Conservation (phyloP, 2,797 vertebrate genomes). For the Acanthurus tractus region DNA sequence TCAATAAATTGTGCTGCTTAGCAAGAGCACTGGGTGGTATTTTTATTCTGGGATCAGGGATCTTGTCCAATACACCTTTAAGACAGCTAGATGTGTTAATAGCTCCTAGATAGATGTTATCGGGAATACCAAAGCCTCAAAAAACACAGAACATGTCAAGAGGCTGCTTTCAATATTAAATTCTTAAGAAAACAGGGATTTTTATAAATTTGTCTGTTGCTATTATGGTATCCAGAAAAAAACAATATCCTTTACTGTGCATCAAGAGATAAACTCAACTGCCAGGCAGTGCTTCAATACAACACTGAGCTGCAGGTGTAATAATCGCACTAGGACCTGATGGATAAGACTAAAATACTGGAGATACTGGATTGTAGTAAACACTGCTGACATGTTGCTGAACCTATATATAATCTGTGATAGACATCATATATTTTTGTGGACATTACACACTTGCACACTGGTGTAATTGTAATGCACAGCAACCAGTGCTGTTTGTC, state of each 20-base stretch:
- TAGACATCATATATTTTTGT: background rate
- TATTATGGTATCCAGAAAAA: slow-evolving; percentile 1
- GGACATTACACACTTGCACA: background rate
- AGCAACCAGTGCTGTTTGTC: background rate
- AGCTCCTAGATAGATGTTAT: too few species aligned
- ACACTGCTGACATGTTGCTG: slow-evolving; percentile 7
- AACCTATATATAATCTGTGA: background rate
- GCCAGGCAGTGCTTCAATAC: slow-evolving; percentile 4
- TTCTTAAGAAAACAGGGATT: background rate
- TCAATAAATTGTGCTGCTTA: too few species aligned
- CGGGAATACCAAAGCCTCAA: background rate
- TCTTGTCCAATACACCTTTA: too few species aligned
- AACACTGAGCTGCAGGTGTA: slow-evolving; percentile 7
- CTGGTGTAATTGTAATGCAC: background rate
- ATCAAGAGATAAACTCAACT: slow-evolving; percentile 25
- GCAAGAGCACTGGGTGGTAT: too few species aligned
- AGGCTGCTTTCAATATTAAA: background rate
- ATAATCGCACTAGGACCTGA: slow-evolving; percentile 14
- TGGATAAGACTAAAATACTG: slow-evolving; percentile 24
- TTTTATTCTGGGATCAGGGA: too few species aligned
- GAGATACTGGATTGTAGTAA: background rate
- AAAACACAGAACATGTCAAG: background rate
- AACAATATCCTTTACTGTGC: slow-evolving; percentile 42
- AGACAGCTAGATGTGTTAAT: too few species aligned
- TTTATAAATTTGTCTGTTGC: slow-evolving; percentile 25